These are phyloP conservation scores for Falco rusticolus DNA, from an alignment of 2,797 vertebrate genomes.

Conservation along the genomic window DNA sequence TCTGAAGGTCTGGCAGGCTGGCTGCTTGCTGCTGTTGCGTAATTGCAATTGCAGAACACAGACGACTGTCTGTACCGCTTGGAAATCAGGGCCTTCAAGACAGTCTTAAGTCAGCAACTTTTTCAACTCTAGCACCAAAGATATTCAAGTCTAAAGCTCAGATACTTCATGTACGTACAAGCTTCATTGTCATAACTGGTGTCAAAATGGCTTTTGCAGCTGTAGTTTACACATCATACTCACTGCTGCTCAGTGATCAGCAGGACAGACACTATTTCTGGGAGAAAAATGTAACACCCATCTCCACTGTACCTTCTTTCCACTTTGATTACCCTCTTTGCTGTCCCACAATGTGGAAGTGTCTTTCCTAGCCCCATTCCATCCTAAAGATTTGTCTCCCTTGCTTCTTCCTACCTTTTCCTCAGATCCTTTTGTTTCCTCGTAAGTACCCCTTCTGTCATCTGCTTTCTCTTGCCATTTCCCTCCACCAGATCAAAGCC, in stretches of 20 bases:
- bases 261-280: neutral
- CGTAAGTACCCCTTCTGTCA: neutral
- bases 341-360: neutral
- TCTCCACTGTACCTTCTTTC: neutral
- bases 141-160: neutral
- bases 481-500: neutral
- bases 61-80: slow-evolving; percentile 44
- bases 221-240: neutral
- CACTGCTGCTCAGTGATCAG: neutral
- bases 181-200: neutral
- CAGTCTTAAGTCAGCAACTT: slow-evolving; percentile 44
- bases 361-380: neutral
- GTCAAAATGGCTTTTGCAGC: neutral
- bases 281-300: neutral
- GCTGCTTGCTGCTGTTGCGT: slow-evolving; percentile 20
- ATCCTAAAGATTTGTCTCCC: neutral
- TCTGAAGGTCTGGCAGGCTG: slow-evolving; percentile 3
- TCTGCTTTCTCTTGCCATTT: neutral
- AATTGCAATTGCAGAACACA: slow-evolving; percentile 54
- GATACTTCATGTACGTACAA: neutral
- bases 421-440: neutral
- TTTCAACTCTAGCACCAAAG: slow-evolving; percentile 2
- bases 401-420: neutral
- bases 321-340: neutral
- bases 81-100: slow-evolving; percentile 33